Evolutionary conservation across 2,113 vertebrate species (phyloP).

Genomic region (Poeciliopsis turrubarensis): DNA sequence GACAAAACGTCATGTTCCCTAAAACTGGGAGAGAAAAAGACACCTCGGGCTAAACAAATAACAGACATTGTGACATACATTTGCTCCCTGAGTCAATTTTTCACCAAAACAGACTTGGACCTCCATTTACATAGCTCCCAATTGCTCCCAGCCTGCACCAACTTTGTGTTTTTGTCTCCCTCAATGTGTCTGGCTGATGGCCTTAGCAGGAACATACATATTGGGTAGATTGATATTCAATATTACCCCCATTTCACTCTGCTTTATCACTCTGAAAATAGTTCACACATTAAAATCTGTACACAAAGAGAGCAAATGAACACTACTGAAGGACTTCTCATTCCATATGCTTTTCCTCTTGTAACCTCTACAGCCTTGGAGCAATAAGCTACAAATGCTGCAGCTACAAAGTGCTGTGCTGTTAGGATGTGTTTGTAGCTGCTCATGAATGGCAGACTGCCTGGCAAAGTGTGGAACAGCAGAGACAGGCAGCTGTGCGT

Average conservation of each 20-base stretch:
- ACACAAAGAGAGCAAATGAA: constrained; percentile 3
- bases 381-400: constrained; percentile 60
- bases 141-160: constrained; percentile 10
- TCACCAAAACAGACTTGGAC: constrained; percentile 30
- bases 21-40: constrained; percentile 13
- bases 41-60: constrained; percentile 46
- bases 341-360: constrained; percentile 16
- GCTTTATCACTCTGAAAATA: constrained; percentile 13
- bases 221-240: constrained; percentile 3
- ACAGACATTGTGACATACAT: constrained; percentile 34
- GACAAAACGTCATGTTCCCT: neutral
- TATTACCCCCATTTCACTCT: constrained; percentile 1
- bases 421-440: constrained; percentile 21
- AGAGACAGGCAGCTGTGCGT: constrained; percentile 64
- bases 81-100: constrained; percentile 34
- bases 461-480: constrained; percentile 46
- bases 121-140: neutral
- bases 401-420: constrained; percentile 22
- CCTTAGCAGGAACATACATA: constrained; percentile 40
- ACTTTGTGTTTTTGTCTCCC: constrained; percentile 7
- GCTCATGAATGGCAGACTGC: constrained; percentile 50
- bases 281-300: neutral
- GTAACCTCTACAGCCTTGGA: constrained; percentile 40
- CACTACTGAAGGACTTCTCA: constrained; percentile 18
- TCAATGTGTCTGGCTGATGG: constrained; percentile 32